These are phyloP conservation scores for Magallana angulata DNA, from an alignment of 1,140 invertebrate genomes.

Conservation along the genomic window DNA sequence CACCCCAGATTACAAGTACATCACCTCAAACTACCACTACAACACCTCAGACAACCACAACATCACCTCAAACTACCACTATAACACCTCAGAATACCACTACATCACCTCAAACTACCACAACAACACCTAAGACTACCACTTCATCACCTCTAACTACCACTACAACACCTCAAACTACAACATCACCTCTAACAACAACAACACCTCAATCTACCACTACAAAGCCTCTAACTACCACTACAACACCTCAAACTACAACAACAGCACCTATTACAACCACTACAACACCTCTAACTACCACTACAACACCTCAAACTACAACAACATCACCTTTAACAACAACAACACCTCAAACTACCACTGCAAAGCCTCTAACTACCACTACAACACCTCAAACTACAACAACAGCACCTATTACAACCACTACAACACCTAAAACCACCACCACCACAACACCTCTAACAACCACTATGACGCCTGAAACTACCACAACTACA, in stretches of 20 bases:
- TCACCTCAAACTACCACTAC: background rate
- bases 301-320: background rate
- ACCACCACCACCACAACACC: background rate
- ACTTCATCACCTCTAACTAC: background rate
- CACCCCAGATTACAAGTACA: background rate
- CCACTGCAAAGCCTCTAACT: background rate
- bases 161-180: background rate
- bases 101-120: background rate
- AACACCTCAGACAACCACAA: background rate
- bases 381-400: background rate
- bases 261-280: background rate
- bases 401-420: background rate
- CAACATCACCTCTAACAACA: background rate
- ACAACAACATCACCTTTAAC: background rate
- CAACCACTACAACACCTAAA: background rate
- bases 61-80: background rate
- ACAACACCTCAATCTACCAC: background rate
- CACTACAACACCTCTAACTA: background rate
- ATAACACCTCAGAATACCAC: background rate
- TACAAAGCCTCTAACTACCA: background rate
- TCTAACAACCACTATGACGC: background rate
- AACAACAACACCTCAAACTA: background rate
- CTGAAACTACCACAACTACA: background rate
- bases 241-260: background rate
- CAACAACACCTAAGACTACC: background rate